Evolutionary conservation across 2,888 invertebrate genomes (phyloP).

Genomic region (Agrotis exclamationis): DNA sequence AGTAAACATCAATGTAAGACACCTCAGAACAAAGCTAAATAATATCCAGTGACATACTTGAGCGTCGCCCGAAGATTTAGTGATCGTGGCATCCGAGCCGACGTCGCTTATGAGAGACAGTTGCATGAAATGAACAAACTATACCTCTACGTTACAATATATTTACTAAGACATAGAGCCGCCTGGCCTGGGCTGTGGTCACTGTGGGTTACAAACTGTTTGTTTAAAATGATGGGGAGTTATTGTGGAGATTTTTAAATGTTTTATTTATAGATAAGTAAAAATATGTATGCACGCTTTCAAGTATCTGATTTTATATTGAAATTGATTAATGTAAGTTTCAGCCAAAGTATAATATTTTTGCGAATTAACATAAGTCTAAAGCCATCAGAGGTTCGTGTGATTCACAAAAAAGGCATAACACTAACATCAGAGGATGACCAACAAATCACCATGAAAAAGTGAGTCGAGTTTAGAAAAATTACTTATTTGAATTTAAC

Average conservation of each 20-base stretch:
- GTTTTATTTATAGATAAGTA: too few species aligned
- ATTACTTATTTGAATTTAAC: too few species aligned
- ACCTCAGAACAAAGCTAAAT: constrained; percentile 48
- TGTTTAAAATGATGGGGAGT: constrained; percentile 36
- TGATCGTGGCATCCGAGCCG: constrained; percentile 88
- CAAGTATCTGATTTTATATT: too few species aligned
- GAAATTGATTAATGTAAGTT: too few species aligned
- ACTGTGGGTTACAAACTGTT: constrained; percentile 2
- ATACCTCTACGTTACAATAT: constrained; percentile 86
- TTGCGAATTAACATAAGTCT: too few species aligned
- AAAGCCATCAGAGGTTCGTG: too few species aligned
- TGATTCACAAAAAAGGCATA: too few species aligned
- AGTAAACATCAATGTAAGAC: constrained; percentile 41
- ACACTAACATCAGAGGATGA: too few species aligned
- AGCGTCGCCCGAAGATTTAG: constrained; percentile 89
- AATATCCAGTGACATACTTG: constrained; percentile 84
- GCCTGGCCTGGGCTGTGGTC: constrained; percentile 25
- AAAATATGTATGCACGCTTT: too few species aligned
- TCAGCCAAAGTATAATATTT: too few species aligned
- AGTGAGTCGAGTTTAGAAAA: too few species aligned
- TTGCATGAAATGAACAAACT: constrained; percentile 91
- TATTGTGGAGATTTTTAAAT: constrained; percentile 26
- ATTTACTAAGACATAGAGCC: constrained; percentile 53
- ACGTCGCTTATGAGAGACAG: constrained; percentile 90
- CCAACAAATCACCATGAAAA: too few species aligned